Base-by-base conservation (phyloP, 2,797 vertebrate genomes). In the Molossus molossus region DNA sequence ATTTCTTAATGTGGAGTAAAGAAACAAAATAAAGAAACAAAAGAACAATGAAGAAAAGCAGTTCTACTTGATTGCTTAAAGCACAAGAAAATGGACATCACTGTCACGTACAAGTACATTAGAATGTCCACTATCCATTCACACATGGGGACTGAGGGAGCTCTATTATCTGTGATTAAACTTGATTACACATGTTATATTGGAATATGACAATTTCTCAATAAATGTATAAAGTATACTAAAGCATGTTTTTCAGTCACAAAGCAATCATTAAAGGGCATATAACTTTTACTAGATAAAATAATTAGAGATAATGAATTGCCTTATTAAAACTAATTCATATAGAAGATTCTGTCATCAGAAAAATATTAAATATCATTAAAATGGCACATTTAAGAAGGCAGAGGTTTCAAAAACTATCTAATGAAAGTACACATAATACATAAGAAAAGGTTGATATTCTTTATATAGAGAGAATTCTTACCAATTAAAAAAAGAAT, bases 21-120 rank as follows among this genome's bases (percentile, higher is more conserved):
- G 21, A 96, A 91, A 55, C 23, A 88, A 85, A 95, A 91, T 60
- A 45, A 45, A 45, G 62, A 82, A 80, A 55, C 75, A 64, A 92
- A 91, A 77, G 40, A 45, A 45, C 40, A 65, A 29, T 12, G 70
- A 94, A 79, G 23, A 57, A 87, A 88, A 9, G 12, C n/a, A 67
- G 12, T 81, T 20, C 25, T 64, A 87, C 23, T 75, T 90, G 48
- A 92, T 3, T 77, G n/a, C 29, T 90, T 45, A 85, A 85, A 55
- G 23, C 33, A 87, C 10, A 88, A 84, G 65, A 70, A 95, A 83
- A 84, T 1, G 64, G 40, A 64, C 37, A 89, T 29, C 15, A 77
- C 0, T 81, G 40, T 45, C 65, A 86, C 0, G 17, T 29, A 65
- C 3, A 64, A 72, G 45, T 80, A n/a, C 9, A 82, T 55, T 37